Conservation (phyloP, 2,888 invertebrate genomes). For the Tholera decimalis region DNA sequence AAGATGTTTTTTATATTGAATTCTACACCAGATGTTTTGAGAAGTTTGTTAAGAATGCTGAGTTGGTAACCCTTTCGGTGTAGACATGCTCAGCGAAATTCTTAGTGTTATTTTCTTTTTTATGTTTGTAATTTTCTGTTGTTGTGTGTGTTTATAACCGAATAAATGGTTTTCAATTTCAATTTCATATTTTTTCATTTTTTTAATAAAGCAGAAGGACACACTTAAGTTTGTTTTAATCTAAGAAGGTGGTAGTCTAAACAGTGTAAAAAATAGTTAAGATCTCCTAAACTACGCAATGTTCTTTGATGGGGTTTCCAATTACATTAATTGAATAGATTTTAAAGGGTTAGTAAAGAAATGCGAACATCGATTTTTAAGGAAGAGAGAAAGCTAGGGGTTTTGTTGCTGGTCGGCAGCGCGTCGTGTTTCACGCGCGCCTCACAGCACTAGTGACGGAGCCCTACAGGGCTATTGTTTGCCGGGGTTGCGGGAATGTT, state of each 20-base stretch:
- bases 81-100: too few species aligned
- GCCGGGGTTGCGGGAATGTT: too few species aligned
- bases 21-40: not conserved
- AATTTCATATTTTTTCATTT: conserved; percentile 6
- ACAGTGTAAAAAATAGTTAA: not conserved
- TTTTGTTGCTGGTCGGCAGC: too few species aligned
- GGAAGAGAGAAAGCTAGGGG: not conserved
- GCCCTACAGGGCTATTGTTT: too few species aligned
- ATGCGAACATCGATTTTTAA: not conserved
- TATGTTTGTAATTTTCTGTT: not conserved
- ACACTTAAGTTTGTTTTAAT: not conserved
- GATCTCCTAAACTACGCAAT: not conserved
- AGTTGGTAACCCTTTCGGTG: too few species aligned
- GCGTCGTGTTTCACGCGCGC: too few species aligned
- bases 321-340: not conserved
- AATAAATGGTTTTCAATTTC: too few species aligned
- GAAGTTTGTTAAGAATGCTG: too few species aligned
- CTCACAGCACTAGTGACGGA: too few species aligned
- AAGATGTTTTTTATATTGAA: not conserved
- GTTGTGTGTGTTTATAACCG: too few species aligned
- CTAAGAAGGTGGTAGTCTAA: not conserved
- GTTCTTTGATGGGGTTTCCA: not conserved
- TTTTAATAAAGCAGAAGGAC: not conserved
- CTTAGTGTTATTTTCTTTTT: too few species aligned
- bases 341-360: not conserved